phyloP scores from a whole-genome alignment of 92 coral and sea anemone genomes.

The Scolanthus callimorphus region DNA sequence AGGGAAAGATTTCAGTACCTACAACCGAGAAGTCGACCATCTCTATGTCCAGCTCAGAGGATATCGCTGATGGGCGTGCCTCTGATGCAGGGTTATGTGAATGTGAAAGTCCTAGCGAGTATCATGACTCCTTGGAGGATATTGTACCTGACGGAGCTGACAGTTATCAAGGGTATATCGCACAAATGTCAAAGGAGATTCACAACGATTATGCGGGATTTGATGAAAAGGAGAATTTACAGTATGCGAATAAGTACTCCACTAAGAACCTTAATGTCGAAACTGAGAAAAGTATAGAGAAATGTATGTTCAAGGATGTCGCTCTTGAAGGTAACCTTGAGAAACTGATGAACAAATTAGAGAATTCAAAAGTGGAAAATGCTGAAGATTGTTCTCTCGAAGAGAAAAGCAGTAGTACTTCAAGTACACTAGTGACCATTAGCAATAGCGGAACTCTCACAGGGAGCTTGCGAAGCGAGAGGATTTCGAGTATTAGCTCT shows the following conservation, averaged over 20 bases:
- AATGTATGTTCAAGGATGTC: constrained; percentile 23
- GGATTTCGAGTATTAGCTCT: not conserved
- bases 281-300: constrained; percentile 5
- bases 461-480: too few species aligned
- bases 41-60: too few species aligned
- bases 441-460: too few species aligned
- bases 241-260: constrained; percentile 12
- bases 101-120: constrained; percentile 17
- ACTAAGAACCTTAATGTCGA: constrained; percentile 6
- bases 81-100: too few species aligned
- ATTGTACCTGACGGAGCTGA: constrained; percentile 4
- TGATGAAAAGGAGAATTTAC: not conserved
- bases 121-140: constrained; percentile 29
- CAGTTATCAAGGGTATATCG: not conserved
- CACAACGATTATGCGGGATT: not conserved
- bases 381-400: too few species aligned
- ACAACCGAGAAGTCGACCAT: too few species aligned
- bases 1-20: not conserved
- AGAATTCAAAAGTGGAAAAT: too few species aligned
- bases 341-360: not conserved
- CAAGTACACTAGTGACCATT: too few species aligned
- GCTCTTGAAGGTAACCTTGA: not conserved
- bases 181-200: not conserved
- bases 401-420: too few species aligned
- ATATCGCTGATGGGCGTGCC: not conserved